Conservation (phyloP, 2,113 vertebrate genomes). For the Macquaria ambigua region DNA sequence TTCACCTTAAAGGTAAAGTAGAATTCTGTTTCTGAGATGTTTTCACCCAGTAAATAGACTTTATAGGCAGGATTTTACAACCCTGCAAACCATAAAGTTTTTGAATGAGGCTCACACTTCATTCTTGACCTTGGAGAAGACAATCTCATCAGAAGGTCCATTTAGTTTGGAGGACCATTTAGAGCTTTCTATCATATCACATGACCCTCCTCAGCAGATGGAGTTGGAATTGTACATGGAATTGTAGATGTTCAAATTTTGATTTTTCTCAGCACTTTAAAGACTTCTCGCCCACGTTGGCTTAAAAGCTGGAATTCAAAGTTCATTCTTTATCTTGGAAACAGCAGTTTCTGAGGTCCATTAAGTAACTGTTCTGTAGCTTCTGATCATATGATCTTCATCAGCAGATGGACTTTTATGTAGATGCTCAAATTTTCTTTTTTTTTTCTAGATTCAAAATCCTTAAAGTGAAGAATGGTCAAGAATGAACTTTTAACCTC, state of each 20-base stretch:
- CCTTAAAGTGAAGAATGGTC: neutral
- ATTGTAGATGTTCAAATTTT: neutral
- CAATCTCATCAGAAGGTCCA: no score
- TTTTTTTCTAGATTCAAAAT: neutral
- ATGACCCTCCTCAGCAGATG: neutral
- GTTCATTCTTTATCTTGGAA: neutral
- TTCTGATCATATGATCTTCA: neutral
- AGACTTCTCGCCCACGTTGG: neutral
- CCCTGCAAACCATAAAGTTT: neutral
- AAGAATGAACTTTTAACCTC: neutral
- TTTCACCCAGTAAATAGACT: neutral
- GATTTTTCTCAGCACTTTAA: neutral
- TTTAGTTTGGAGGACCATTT: neutral
- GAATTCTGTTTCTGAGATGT: neutral
- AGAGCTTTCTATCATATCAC: neutral
- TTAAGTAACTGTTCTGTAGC: neutral
- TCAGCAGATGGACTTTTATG: neutral
- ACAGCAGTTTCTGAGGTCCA: neutral
- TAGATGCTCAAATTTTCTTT: neutral
- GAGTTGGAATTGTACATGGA: neutral
- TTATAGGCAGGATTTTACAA: neutral
- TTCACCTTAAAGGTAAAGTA: neutral
- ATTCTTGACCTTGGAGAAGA: neutral
- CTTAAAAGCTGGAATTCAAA: neutral
- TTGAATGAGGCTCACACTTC: neutral